Evolutionary conservation across 1,140 invertebrate genomes (phyloP).

Genomic region (Leptinotarsa undecemlineata): DNA sequence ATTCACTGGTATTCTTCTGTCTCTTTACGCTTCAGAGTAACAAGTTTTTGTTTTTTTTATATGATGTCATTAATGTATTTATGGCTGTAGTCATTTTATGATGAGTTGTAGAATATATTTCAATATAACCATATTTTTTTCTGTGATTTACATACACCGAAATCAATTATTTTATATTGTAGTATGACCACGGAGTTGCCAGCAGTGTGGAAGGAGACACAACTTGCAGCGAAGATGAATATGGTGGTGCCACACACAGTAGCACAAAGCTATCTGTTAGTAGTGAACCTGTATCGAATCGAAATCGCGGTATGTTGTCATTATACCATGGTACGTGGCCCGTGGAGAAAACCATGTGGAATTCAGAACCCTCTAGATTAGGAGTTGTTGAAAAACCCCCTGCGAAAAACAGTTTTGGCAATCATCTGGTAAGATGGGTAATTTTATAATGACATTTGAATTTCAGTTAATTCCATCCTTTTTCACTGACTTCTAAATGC

Average conservation of each 20-base stretch:
- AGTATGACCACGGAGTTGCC: constrained; percentile 34
- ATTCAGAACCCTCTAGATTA: constrained; percentile 58
- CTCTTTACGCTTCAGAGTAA: no score
- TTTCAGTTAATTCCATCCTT: no score
- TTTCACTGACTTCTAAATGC: no score
- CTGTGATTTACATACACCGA: no score
- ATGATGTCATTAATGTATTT: no score
- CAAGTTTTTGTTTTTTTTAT: no score
- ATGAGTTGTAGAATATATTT: no score
- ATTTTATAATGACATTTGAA: no score
- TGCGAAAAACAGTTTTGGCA: constrained; percentile 2
- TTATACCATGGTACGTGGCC: constrained; percentile 75
- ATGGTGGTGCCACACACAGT: constrained; percentile 39
- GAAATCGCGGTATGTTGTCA: constrained; percentile 47
- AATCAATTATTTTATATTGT: constrained; percentile 7
- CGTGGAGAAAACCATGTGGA: constrained; percentile 63
- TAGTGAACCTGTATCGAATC: constrained; percentile 48
- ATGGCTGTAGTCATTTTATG: no score
- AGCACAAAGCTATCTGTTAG: constrained; percentile 53
- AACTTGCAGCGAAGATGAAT: constrained; percentile 55
- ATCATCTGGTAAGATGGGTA: not conserved
- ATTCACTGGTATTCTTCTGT: no score
- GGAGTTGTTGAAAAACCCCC: constrained; percentile 28
- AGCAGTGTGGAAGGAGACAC: constrained; percentile 48
- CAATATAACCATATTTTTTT: no score